A percentile compares a stretch with the other conserved stretches of the same genome.
Conservation (phyloP, 1,140 invertebrate genomes). For the Limonius californicus region DNA sequence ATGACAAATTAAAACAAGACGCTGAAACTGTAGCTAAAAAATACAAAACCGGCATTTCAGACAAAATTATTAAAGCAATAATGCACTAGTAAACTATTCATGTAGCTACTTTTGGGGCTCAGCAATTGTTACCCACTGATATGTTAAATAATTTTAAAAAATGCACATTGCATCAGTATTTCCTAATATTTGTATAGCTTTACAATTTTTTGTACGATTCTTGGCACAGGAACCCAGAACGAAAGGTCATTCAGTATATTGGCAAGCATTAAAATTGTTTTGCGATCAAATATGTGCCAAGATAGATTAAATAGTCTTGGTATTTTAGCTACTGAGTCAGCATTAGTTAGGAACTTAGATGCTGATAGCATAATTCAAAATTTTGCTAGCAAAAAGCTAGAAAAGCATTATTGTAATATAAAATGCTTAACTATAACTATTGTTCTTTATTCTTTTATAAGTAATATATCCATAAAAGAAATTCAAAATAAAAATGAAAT, state of each 20-base stretch:
- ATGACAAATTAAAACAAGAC: no score
- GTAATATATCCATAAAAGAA: no score
- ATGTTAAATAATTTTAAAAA: background rate
- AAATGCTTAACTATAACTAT: no score
- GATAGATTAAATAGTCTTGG: background rate
- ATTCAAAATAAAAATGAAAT: no score
- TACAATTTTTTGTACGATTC: background rate
- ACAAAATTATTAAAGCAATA: background rate
- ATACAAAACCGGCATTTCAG: background rate
- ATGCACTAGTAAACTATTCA: background rate
- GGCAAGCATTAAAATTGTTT: background rate
- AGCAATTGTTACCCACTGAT: background rate
- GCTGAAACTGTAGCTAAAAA: no score
- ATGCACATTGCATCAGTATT: background rate
- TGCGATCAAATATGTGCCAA: background rate
- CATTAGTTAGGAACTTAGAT: no score
- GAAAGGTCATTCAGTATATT: background rate
- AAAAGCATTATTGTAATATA: background rate
- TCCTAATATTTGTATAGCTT: background rate
- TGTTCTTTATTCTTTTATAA: background rate
- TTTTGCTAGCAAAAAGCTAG: background rate
- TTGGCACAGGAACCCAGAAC: background rate
- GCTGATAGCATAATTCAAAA: background rate
- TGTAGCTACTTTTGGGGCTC: background rate
- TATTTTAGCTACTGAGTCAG: background rate